Percentiles rank a stretch among this genome's conserved stretches.
Conservation (phyloP, 2,113 vertebrate genomes). For the Myiagra hebetior region DNA sequence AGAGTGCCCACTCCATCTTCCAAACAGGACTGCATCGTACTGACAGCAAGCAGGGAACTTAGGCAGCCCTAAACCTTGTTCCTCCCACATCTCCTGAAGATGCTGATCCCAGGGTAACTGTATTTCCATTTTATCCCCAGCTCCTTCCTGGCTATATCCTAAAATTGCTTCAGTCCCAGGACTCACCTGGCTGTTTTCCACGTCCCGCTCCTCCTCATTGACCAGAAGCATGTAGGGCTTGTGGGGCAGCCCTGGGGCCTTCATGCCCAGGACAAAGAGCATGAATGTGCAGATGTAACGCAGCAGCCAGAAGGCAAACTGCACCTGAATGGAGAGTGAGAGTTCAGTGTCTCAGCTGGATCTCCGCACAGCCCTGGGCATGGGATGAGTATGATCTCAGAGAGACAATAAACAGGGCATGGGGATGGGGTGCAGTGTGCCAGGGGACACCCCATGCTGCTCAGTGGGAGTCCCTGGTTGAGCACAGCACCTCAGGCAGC, state of each 20-base stretch:
- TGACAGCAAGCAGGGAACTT: not conserved
- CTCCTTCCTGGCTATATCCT: not conserved
- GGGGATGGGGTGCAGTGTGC: not conserved
- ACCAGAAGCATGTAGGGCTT: slow-evolving; percentile 86
- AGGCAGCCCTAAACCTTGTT: not conserved
- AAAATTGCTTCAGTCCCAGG: not conserved
- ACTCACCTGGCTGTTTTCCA: slow-evolving; percentile 82
- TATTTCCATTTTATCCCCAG: not conserved
- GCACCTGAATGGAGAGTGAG: slow-evolving; percentile 67
- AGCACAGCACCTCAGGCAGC: not conserved
- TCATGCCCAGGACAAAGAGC: slow-evolving; percentile 88
- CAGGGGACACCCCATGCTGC: not conserved
- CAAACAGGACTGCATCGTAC: not conserved
- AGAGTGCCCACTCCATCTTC: not conserved
- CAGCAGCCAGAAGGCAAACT: slow-evolving; percentile 84
- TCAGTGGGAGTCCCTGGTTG: not conserved
- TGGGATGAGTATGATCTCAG: not conserved
- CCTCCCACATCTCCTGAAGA: not conserved
- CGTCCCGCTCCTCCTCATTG: slow-evolving; percentile 87
- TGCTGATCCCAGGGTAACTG: not conserved
- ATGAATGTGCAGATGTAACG: slow-evolving; percentile 80
- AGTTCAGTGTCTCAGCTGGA: not conserved
- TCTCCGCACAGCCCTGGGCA: not conserved
- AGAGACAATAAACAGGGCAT: not conserved
- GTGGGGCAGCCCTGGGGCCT: slow-evolving; percentile 86